Evolutionary conservation across 2,797 vertebrate genomes (phyloP).

Genomic region (Peromyscus melanophrys): DNA sequence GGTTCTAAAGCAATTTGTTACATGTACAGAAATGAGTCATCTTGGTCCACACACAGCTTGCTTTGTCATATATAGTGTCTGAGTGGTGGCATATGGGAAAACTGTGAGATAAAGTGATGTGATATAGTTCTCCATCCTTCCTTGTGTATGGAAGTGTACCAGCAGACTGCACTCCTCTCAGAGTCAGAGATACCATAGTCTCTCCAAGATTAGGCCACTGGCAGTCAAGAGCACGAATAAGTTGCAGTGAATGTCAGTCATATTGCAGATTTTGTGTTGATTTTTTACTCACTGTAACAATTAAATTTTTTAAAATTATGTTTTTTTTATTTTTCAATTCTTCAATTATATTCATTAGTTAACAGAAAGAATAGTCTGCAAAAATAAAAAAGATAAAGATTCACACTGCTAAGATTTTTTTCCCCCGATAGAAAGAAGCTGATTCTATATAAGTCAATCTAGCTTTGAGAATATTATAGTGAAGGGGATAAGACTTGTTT

Average conservation of each 20-base stretch:
- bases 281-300: constrained; percentile 11
- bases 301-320: neutral
- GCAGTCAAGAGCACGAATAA: neutral
- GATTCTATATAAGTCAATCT: neutral
- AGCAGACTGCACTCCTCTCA: constrained; percentile 19
- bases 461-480: constrained; percentile 46
- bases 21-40: neutral
- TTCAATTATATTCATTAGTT: neutral
- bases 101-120: neutral
- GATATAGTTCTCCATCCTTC: neutral
- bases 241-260: neutral
- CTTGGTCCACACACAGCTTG: neutral
- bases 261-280: neutral
- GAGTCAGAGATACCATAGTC: neutral
- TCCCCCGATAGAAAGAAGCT: neutral
- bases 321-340: neutral
- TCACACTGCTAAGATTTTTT: neutral
- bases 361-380: neutral
- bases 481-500: neutral
- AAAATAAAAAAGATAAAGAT: neutral
- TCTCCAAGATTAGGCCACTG: neutral
- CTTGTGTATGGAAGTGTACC: neutral
- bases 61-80: constrained; percentile 23
- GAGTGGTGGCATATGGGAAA: constrained; percentile 3
- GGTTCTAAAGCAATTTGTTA: constrained; percentile 22